Evolutionary conservation across 2,797 vertebrate species (phyloP).

Genomic region (Bradypodion ventrale): DNA sequence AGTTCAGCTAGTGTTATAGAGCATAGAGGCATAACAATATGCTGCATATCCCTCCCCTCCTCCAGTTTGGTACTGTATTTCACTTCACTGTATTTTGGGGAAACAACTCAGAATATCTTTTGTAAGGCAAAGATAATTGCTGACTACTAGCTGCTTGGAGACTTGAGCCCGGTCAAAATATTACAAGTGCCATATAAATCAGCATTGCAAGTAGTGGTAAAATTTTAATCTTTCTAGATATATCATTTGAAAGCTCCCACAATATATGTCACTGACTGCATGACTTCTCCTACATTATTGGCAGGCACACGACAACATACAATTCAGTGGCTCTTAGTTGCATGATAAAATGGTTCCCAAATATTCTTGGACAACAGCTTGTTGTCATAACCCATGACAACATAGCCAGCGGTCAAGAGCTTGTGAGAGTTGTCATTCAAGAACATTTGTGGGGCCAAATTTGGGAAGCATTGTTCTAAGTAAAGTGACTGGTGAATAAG

Average conservation of each 20-base stretch:
- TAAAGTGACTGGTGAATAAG: no score
- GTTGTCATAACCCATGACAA: no score
- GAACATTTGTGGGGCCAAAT: no score
- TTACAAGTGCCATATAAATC: neutral
- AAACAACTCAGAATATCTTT: neutral
- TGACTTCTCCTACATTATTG: neutral
- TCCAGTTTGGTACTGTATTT: neutral
- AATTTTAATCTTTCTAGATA: neutral
- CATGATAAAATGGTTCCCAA: no score
- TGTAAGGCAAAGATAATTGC: neutral
- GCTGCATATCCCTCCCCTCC: neutral
- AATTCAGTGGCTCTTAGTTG: neutral
- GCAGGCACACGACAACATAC: no score
- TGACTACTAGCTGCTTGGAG: neutral
- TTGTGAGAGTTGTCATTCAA: no score
- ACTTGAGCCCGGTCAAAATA: neutral
- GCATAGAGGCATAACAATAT: neutral
- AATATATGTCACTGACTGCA: neutral
- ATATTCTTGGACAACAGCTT: no score
- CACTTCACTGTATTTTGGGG: neutral
- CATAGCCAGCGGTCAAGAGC: no score
- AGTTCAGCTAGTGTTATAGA: neutral
- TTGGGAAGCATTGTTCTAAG: no score
- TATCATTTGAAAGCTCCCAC: neutral
- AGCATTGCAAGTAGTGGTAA: no score